Base-by-base conservation (phyloP, 1,140 invertebrate genomes). In the Callitettix versicolor region DNA sequence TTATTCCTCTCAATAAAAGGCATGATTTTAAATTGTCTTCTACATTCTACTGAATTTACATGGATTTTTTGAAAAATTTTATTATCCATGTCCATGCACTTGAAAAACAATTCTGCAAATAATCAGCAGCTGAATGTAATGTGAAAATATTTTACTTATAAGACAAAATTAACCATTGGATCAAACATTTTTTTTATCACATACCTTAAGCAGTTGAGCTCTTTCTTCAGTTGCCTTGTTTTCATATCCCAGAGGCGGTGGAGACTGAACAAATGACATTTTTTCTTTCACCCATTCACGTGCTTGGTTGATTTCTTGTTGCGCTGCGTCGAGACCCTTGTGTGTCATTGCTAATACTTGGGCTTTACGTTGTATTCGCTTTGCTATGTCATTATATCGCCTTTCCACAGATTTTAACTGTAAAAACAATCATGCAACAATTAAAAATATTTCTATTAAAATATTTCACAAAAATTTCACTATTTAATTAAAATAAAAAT, bases 221-320 rank as follows among this genome's bases (percentile, higher is more conserved):
- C 78, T 75, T 55, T 85, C 82, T 65, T 89, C 85, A 1, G 81
- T 80, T 60, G 78, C 78, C 65, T 83, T 83, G 58, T 81, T 81
- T 55, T 88, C 81, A 66, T 78, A 88, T 1, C 88, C 86, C 21
- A 89, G 69, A 4, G 80, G 76, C 59, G 79, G 75, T 3, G 82
- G 78, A 42, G 79, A 71, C 56, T 81, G 74, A 30, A 88, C 71
- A 56, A 81, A 78, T 34, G 79, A 73, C 43, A 85, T 81, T 67
- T 84, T 85, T 36, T 85, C 79, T 57, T 81, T 79, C 34, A 91
- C 79, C 89, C 90, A 95, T 60, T 82, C 79, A 58, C 86, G 74
- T 54, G 86, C 79, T 59, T 84, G 79, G 47, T 80, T 78, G 20
- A 88, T 86, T 57, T 65, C 62, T 44, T 61, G 56, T 34, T 61